Base-by-base conservation (phyloP, 1,140 invertebrate species). In the Chlorops oryzae region DNA sequence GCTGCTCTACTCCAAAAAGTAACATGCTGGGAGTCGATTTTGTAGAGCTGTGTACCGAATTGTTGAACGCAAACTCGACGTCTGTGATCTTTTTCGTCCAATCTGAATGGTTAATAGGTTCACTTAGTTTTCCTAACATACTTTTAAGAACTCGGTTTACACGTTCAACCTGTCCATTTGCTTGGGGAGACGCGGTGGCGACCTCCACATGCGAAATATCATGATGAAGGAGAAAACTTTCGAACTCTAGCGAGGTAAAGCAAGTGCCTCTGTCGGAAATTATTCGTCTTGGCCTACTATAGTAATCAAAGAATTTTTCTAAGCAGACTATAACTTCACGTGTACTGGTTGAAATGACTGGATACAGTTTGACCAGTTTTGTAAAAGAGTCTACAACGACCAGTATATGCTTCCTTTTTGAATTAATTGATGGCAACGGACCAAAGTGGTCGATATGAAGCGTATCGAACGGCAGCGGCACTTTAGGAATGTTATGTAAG, bases 371-470 rank as follows among this genome's bases (percentile, higher is more conserved):
- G 2, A 22, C 24, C 43, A 53, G 49, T 45, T 49, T 55, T 13
- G 50, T 52, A 41, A 52, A 67, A 39, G 64, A 56, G 50, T 72
- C 54, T 43, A 72, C 74, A 0, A 77, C 44, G n/a, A 37, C 35
- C 20, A 37, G 2, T 5, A 37, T n/a, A n/a, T 37, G 35, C 13
- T 37, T 37, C 13, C 35, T 5, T n/a, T 37, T 37, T 37, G 35
- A 37, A 1, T n/a, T 37, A 15, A n/a, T n/a, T n/a, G n/a, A n/a
- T n/a, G n/a, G n/a, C n/a, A n/a, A n/a, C n/a, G n/a, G n/a, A n/a
- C n/a, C 35, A 37, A 37, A 37, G 13, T 37, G 35, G 35, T 37
- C 35, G 13, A 37, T 37, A 18, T 37, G 35, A 5, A 37, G n/a
- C 5, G 35, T 37, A n/a, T 37, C 35, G 35, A 37, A 37, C 20